Base-by-base conservation (phyloP, 2,113 vertebrate genomes). In the Ammospiza nelsoni region DNA sequence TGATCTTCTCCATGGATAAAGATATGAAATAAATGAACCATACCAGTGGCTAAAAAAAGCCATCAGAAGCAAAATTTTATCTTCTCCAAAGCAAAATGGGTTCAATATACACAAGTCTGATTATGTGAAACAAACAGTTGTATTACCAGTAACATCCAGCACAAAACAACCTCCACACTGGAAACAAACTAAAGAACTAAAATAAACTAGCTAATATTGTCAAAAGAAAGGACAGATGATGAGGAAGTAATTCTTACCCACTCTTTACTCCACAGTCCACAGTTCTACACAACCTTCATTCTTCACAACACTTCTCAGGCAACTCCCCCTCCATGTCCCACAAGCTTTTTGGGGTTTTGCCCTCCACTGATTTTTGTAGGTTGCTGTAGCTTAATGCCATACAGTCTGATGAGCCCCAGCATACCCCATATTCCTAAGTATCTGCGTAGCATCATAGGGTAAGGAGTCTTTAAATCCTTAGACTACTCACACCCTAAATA, bases 401-500 rank as follows among this genome's bases (percentile, higher is more conserved):
- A 48, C 12, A 84, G 37, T 19, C 55, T 28, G 73, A 58, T 2
- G 63, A 2, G 9, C 77, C 16, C 8, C 39, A 77, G 24, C 6
- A 51, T 8, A 39, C 14, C 6, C 54, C 28, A 12, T 22, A 21
- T 33, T 77, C 37, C 37, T 39, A 10, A 39, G 10, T 39, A 39
- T 23, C 44, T 41, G 27, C 3, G 1, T 0, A 78, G 39, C 16
- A 43, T 39, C 46, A 43, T 1, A 43, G 49, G 79, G 41, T 55
- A 62, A 68, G 12, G 9, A 82, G 15, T 39, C 74, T 87, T 84
- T 39, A 87, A 83, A 90, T 74, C 59, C 31, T 73, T n/a, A 54
- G 24, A 63, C 46, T 83, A 69, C 48, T 78, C 51, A 52, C 12
- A 67, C 12, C 35, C 55, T 65, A 48, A 68, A 58, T 22, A 33